These are phyloP conservation scores for Chaunax sp. DNA, from an alignment of 2,797 vertebrate species.

Conservation along the genomic window DNA sequence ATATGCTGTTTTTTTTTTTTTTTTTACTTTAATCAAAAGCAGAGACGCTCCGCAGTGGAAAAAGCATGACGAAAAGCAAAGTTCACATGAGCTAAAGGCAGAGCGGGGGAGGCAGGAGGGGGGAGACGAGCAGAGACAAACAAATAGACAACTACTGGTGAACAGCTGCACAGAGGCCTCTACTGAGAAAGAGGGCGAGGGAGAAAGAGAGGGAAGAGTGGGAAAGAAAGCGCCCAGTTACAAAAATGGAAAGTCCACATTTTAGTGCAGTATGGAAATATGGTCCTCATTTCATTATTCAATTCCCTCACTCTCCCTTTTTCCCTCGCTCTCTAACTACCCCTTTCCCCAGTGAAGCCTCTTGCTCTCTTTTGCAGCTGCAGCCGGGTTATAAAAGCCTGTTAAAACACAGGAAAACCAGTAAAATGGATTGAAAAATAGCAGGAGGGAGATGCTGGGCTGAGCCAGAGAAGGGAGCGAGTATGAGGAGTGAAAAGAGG, in stretches of 20 bases:
- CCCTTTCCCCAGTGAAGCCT: slow-evolving; percentile 56
- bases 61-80: slow-evolving; percentile 77
- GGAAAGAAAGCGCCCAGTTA: slow-evolving; percentile 40
- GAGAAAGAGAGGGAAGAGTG: slow-evolving; percentile 17
- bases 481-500: slow-evolving; percentile 33
- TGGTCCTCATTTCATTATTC: slow-evolving; percentile 85
- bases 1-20: slow-evolving; percentile 56
- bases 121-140: slow-evolving; percentile 62
- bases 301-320: slow-evolving; percentile 72
- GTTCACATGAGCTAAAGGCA: slow-evolving; percentile 81
- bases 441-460: slow-evolving; percentile 49
- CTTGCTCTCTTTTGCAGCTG: slow-evolving; percentile 71
- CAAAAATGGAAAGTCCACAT: slow-evolving; percentile 79
- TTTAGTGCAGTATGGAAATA: slow-evolving; percentile 78
- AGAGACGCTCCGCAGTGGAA: slow-evolving; percentile 75
- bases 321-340: slow-evolving; percentile 64
- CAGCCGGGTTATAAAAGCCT: slow-evolving; percentile 70
- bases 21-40: slow-evolving; percentile 79
- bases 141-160: slow-evolving; percentile 75
- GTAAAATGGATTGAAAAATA: slow-evolving; percentile 73
- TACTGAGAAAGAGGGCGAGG: slow-evolving; percentile 27
- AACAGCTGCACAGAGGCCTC: slow-evolving; percentile 62
- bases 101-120: slow-evolving; percentile 11
- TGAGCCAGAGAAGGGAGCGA: slow-evolving; percentile 30
- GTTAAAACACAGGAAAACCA: slow-evolving; percentile 77